Conservation (phyloP, 2,797 vertebrate genomes). For the Champsocephalus gunnari region DNA sequence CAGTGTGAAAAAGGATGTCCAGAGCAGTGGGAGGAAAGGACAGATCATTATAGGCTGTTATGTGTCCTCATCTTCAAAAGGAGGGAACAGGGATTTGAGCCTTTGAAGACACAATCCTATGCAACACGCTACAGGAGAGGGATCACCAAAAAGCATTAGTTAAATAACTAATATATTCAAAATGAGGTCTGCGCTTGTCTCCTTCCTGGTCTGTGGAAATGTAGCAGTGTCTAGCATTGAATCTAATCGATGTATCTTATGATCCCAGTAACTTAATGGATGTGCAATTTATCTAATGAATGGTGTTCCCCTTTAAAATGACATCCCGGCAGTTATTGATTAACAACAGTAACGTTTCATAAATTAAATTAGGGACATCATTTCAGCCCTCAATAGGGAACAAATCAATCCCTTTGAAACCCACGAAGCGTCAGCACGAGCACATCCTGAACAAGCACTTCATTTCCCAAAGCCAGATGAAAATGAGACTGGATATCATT, state of each 20-base stretch:
- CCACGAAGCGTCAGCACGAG: neutral
- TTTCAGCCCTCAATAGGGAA: too few species aligned
- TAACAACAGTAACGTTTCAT: too few species aligned
- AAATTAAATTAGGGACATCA: too few species aligned
- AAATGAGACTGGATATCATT: neutral
- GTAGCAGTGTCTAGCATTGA: neutral
- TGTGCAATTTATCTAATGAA: neutral
- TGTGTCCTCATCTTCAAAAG: neutral
- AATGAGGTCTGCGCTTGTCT: neutral
- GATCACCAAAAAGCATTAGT: too few species aligned
- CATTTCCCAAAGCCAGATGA: neutral
- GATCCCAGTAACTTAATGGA: neutral
- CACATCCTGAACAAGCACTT: too few species aligned
- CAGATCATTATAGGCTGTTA: neutral
- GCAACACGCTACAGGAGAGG: too few species aligned
- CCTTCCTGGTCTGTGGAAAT: neutral
- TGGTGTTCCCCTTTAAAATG: neutral
- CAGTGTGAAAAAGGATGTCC: neutral
- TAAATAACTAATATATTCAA: too few species aligned
- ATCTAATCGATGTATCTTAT: too few species aligned
- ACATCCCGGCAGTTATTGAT: too few species aligned
- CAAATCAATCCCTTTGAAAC: too few species aligned
- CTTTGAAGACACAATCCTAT: too few species aligned
- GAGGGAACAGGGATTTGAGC: too few species aligned
- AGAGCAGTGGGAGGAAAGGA: constrained; percentile 1